A percentile compares a stretch with the other conserved stretches of the same genome.
Conservation (phyloP, 2,888 invertebrate genomes). For the Cheilosia vernalis region DNA sequence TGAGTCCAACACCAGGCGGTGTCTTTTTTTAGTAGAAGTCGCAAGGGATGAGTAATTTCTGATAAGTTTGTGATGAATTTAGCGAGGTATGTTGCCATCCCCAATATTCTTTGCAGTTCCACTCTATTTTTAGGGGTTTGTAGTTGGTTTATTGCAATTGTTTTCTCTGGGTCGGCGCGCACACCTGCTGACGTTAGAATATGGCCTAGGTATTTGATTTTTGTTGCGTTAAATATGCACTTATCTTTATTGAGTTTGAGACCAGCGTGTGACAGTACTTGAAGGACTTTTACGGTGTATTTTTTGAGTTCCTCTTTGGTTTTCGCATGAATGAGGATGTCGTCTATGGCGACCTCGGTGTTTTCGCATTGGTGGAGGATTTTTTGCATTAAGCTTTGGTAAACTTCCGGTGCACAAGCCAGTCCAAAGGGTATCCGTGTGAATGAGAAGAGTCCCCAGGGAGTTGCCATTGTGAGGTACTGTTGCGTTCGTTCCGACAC, state of each 20-base stretch:
- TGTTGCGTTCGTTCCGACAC: slow-evolving; percentile 69
- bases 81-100: slow-evolving; percentile 25
- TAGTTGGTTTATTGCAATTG: slow-evolving; percentile 17
- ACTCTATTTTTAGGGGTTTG: slow-evolving; percentile 17
- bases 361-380: slow-evolving; percentile 66
- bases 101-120: slow-evolving; percentile 23
- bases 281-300: too few species aligned
- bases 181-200: slow-evolving; percentile 22
- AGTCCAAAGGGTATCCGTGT: slow-evolving; percentile 67
- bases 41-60: slow-evolving; percentile 39
- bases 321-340: slow-evolving; percentile 48
- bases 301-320: slow-evolving; percentile 17
- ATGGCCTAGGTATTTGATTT: slow-evolving; percentile 9
- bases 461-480: slow-evolving; percentile 72
- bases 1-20: slow-evolving; percentile 43
- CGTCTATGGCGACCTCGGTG: slow-evolving; percentile 76
- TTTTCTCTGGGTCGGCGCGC: background rate
- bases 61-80: slow-evolving; percentile 74
- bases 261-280: slow-evolving; percentile 65
- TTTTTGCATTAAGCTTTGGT: slow-evolving; percentile 57
- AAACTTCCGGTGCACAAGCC: slow-evolving; percentile 76
- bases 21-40: slow-evolving; percentile 43
- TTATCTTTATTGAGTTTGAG: slow-evolving; percentile 77
- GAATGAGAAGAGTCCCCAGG: slow-evolving; percentile 75
- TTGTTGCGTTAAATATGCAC: slow-evolving; percentile 65